Evolutionary conservation across 2,113 vertebrate species (phyloP), one percentile per base, ranked within the genome.

Genomic region (Calidris pugnax): DNA sequence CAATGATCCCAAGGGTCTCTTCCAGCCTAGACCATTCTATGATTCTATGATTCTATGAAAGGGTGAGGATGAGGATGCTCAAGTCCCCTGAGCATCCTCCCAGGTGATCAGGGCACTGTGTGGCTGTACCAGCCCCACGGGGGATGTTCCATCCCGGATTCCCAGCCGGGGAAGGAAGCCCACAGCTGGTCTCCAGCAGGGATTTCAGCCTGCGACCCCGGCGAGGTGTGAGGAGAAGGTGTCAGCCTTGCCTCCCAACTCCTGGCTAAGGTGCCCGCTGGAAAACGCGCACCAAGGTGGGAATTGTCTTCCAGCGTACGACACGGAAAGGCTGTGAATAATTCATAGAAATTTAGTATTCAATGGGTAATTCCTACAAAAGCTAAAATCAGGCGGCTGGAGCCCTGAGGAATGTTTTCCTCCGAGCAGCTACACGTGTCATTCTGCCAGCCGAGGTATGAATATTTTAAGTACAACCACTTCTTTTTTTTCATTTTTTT

Each of bases 161-260:
- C 95, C 37, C 97, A 97, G 97, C 94, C 97, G 97, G 97, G 23
- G 68, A 82, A 97, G 93, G 72, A 96, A 94, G 64, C 96, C 95
- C 95, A 60, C 97, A 91, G 87, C 97, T 96, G 97, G 89, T 59
- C 90, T 97, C 98, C 92, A 14, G 26, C 27, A 96, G 98, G 96
- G 96, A 98, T 89, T 91, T 51, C 47, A 22, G 73, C 57, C 76
- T 15, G 19, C 50, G 45, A 77, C 80, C 93, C 64, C 23, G 28
- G 66, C 43, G 13, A 62, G 14, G 73, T 23, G 76, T 68, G 93
- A 93, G 97, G 93, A 96, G 97, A 91, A 96, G 94, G 87, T 86
- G 96, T 96, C 98, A 95, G 59, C 39, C 26, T 92, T 51, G 63
- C 77, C 82, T 20, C 90, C n/a, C 9, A 35, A 83, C 55, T 16